Evolutionary conservation across 2,113 vertebrate species (phyloP).

Genomic region (Neopipo cinnamomea): DNA sequence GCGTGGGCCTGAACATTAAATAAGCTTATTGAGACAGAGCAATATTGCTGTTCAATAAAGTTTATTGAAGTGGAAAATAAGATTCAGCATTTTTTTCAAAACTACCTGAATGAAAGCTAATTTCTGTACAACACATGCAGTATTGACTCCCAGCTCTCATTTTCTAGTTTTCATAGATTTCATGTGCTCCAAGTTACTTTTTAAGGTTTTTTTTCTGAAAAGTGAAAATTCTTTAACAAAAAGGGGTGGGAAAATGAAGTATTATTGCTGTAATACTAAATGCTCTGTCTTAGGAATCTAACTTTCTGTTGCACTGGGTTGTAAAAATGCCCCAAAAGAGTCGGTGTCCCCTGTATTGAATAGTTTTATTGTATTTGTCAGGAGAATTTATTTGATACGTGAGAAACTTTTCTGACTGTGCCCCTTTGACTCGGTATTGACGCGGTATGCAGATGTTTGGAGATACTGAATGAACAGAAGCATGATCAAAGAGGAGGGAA

Average conservation of each 20-base stretch:
- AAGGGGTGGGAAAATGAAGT: not conserved
- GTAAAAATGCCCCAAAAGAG: not conserved
- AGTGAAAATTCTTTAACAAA: not conserved
- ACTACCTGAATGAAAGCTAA: not conserved
- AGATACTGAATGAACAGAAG: not conserved
- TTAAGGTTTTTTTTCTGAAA: not conserved
- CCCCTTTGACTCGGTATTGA: not conserved
- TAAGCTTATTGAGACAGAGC: constrained; percentile 33
- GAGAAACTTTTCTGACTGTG: not conserved
- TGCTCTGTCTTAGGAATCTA: not conserved
- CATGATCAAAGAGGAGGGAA: not conserved
- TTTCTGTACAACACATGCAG: not conserved
- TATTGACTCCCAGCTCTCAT: not conserved
- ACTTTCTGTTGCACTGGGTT: not conserved
- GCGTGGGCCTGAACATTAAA: constrained; percentile 8
- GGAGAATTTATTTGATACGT: not conserved
- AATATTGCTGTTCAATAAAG: constrained; percentile 23
- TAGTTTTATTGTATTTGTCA: not conserved
- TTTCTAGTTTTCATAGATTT: not conserved
- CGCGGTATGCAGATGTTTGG: not conserved
- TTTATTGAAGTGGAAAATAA: constrained; percentile 67
- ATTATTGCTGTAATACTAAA: not conserved
- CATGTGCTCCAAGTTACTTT: not conserved
- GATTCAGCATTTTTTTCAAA: constrained; percentile 10
- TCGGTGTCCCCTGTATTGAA: not conserved